Percentiles rank a stretch among this genome's conserved stretches.
Evolutionary conservation across 2,113 vertebrate genomes (phyloP).

Genomic region (Scatophagus argus): DNA sequence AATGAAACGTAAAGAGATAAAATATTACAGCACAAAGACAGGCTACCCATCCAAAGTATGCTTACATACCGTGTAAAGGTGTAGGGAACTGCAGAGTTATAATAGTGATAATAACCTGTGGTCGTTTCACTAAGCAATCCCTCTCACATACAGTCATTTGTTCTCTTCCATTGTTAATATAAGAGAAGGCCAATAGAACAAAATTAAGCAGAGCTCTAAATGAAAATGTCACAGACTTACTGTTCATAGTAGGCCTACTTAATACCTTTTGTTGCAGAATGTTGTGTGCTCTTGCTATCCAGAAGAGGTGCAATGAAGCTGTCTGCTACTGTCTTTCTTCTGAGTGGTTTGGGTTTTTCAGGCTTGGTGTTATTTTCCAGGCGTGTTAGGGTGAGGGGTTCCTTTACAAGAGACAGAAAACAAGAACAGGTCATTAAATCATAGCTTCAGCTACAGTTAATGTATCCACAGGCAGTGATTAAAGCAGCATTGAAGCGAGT

Average conservation of each 20-base stretch:
- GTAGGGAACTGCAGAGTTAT: background rate
- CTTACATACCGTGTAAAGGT: background rate
- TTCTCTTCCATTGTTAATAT: background rate
- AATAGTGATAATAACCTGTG: background rate
- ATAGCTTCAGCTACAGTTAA: background rate
- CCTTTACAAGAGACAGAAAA: constrained; percentile 74
- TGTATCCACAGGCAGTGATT: background rate
- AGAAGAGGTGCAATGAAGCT: constrained; percentile 91
- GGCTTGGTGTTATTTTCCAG: constrained; percentile 91
- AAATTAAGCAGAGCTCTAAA: background rate
- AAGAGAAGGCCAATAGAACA: background rate
- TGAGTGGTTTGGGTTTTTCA: constrained; percentile 93
- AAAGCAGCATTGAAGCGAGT: background rate
- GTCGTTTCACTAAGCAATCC: background rate
- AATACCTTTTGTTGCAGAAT: constrained; percentile 83
- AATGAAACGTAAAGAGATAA: constrained; percentile 2
- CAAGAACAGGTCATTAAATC: background rate
- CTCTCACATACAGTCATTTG: background rate
- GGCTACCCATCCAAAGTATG: background rate
- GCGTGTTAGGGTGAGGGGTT: constrained; percentile 90
- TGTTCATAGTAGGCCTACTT: background rate
- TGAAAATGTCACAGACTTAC: background rate
- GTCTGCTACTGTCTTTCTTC: constrained; percentile 92
- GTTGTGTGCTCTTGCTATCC: constrained; percentile 90
- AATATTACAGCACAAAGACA: constrained; percentile 23